phyloP scores from a whole-genome alignment of 2,113 vertebrate species.

The Perca fluviatilis region DNA sequence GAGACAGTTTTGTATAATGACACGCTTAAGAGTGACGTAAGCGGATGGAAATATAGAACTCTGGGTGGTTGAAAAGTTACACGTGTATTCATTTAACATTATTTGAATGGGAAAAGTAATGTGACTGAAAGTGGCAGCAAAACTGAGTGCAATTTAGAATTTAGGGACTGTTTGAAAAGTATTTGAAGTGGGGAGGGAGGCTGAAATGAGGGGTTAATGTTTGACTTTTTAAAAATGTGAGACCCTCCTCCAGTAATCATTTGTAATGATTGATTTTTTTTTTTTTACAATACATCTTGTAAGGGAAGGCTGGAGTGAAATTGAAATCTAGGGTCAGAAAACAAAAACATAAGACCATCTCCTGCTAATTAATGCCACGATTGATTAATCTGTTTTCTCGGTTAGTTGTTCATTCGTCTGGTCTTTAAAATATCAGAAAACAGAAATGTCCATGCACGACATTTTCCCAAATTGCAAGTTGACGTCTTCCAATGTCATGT shows the following conservation, averaged over 20 bases:
- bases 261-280: not conserved
- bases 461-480: not conserved
- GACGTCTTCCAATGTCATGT: not conserved
- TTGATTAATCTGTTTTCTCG: no score
- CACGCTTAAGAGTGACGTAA: not conserved
- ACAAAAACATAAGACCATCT: no score
- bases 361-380: no score
- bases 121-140: not conserved
- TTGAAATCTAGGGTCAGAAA: no score
- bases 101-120: not conserved
- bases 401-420: no score
- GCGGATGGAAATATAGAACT: constrained; percentile 9
- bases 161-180: not conserved
- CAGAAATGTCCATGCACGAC: not conserved
- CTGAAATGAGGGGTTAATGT: not conserved
- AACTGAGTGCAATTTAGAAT: not conserved
- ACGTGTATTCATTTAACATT: not conserved
- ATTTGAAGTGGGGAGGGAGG: not conserved
- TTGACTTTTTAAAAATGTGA: not conserved
- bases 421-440: no score
- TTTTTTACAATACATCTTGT: not conserved
- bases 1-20: constrained; percentile 2
- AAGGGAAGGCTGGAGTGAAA: not conserved
- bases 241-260: not conserved
- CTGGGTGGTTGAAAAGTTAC: not conserved